A percentile compares a stretch with the other conserved stretches of the same genome.
phyloP scores from a whole-genome alignment of 1,140 invertebrate genomes.

The Stegodyphus dumicola region DNA sequence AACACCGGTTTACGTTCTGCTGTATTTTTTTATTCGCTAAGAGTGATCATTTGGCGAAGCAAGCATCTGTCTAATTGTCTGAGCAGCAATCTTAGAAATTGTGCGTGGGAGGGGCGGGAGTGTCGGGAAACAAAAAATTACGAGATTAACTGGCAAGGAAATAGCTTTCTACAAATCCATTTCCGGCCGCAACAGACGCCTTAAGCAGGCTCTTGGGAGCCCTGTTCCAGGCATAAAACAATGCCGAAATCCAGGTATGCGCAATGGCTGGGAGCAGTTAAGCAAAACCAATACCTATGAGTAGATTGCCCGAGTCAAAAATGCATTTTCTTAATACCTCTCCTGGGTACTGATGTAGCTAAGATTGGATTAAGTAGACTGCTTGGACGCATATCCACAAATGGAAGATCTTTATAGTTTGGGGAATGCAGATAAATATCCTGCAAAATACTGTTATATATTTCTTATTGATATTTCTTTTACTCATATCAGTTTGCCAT shows the following conservation, averaged over 20 bases:
- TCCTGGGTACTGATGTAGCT: slow-evolving; percentile 4
- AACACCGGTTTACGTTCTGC: neutral
- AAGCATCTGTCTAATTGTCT: slow-evolving; percentile 47
- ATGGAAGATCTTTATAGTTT: slow-evolving; percentile 40
- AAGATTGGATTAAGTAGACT: slow-evolving; percentile 30
- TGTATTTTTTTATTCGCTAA: neutral
- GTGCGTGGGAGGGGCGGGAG: slow-evolving; percentile 7
- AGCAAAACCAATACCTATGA: slow-evolving; percentile 46
- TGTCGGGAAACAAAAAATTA: slow-evolving; percentile 40
- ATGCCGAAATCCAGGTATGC: slow-evolving; percentile 40
- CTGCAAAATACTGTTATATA: no score
- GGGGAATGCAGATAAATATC: neutral
- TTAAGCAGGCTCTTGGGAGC: slow-evolving; percentile 34
- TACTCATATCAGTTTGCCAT: no score
- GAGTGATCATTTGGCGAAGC: neutral
- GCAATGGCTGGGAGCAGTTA: slow-evolving; percentile 37
- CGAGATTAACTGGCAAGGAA: slow-evolving; percentile 59
- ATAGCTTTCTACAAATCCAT: slow-evolving; percentile 60
- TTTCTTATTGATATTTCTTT: no score
- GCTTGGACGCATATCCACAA: slow-evolving; percentile 25
- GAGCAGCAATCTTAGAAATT: slow-evolving; percentile 21
- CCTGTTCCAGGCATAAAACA: slow-evolving; percentile 26
- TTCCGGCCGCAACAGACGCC: slow-evolving; percentile 50
- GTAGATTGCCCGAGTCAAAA: slow-evolving; percentile 54
- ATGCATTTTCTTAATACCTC: slow-evolving; percentile 54